Base-by-base conservation (phyloP, 1,140 invertebrate species). In the Calliphora vicina region DNA sequence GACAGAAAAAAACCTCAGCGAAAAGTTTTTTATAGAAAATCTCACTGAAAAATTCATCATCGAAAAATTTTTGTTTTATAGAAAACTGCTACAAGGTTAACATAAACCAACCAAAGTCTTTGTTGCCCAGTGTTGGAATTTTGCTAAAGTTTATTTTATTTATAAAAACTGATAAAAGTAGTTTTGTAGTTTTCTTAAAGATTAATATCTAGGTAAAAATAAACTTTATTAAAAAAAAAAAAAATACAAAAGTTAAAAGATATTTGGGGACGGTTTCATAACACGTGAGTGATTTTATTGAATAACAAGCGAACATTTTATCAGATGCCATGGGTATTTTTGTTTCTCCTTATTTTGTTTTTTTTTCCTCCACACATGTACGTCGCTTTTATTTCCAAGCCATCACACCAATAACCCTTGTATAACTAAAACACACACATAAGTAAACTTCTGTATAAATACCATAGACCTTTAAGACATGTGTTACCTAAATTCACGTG, bases 201-300 rank as follows among this genome's bases (percentile, higher is more conserved):
- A 35, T n/a, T n/a, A 35, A 35, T 35, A 35, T 35, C 29, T 35
- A 35, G 29, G 29, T 35, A 35, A 35, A 35, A 35, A 35, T 4
- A 35, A 35, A 35, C 29, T 35, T 50, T 50, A 12, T 50, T 50
- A 50, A 50, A 50, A 1, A 12, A 43, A 43, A 43, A 43, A 43
- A 50, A 50, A 50, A 17, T 13, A 50, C 45, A 12, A 13, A 50
- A 35, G 29, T 35, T 35, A 35, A 43, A 50, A 50, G 10, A 50
- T 13, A 17, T 50, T 50, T 50, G 4, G 61, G n/a, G n/a, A 67
- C 4, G n/a, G 10, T 20, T 67, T 17, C n/a, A 67, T 67, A 67
- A 67, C 61, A 67, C n/a, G 61, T 67, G 61, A 67, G 20, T 67
- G 61, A 67, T 67, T 67, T 67, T 67, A 67, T 67, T 67, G n/a